Conservation (phyloP, 2,888 invertebrate species). For the Lepidocyrtoides sp. region DNA sequence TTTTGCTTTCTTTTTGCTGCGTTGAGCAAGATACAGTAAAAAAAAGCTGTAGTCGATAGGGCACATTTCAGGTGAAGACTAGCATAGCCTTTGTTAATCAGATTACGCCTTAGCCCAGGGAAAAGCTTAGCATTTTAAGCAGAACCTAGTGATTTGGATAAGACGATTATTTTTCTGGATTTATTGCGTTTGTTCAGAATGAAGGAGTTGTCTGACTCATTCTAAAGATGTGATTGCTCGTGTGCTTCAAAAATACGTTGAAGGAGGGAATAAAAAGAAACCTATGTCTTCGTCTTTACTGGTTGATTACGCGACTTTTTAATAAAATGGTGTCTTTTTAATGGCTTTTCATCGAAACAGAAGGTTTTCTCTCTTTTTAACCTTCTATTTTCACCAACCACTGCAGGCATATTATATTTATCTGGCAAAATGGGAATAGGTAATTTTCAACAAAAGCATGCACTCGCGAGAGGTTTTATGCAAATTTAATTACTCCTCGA, state of each 20-base stretch:
- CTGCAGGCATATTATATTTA: not conserved
- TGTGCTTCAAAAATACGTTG: not conserved
- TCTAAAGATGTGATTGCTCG: not conserved
- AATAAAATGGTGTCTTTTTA: conserved; percentile 17
- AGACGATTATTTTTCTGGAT: conserved; percentile 22
- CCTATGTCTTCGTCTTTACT: not conserved
- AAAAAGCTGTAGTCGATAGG: not conserved
- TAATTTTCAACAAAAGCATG: conserved; percentile 14
- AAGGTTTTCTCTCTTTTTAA: not conserved
- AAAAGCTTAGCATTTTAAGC: not conserved
- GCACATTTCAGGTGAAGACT: not conserved
- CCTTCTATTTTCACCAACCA: not conserved
- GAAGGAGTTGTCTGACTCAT: not conserved
- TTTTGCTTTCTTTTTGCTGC: not conserved
- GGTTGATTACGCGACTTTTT: conserved; percentile 15
- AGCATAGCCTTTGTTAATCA: not conserved
- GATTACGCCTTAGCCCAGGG: not conserved
- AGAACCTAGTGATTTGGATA: conserved; percentile 17
- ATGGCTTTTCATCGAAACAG: conserved; percentile 2
- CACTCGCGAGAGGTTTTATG: conserved; percentile 76
- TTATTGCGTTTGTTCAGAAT: not conserved
- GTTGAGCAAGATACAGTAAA: too few species aligned
- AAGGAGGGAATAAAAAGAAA: not conserved
- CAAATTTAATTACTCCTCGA: conserved; percentile 80
- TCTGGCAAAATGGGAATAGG: not conserved